A percentile compares a stretch with the other conserved stretches of the same genome.
phyloP scores from a whole-genome alignment of 2,888 invertebrate species.

The Cantharis rufa region DNA sequence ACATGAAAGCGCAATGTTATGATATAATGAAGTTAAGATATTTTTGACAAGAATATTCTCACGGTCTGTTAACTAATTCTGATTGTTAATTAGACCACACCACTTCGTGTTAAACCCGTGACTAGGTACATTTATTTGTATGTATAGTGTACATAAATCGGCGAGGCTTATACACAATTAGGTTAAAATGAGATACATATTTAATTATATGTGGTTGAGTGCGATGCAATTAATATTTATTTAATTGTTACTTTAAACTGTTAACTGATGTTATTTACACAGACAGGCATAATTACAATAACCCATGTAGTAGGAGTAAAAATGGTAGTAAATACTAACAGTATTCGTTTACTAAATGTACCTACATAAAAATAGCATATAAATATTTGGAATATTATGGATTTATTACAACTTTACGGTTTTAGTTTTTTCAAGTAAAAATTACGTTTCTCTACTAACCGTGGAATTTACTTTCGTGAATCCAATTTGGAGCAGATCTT shows the following conservation, averaged over 20 bases:
- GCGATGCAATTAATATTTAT: constrained; percentile 23
- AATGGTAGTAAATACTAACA: background rate
- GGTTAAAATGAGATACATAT: constrained; percentile 30
- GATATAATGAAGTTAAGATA: constrained; percentile 5
- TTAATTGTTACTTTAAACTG: constrained; percentile 8
- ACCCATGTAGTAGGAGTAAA: background rate
- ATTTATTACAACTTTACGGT: background rate
- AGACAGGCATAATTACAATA: background rate
- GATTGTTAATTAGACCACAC: constrained; percentile 30
- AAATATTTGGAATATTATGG: background rate
- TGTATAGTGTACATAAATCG: background rate
- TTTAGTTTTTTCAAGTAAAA: background rate
- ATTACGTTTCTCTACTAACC: background rate
- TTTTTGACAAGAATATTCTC: constrained; percentile 25
- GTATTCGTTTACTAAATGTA: background rate
- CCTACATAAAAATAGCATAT: background rate
- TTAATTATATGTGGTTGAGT: constrained; percentile 24
- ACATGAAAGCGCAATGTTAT: background rate
- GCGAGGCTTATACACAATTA: constrained; percentile 29
- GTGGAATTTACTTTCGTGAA: background rate
- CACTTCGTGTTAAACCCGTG: constrained; percentile 25
- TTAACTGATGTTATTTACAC: background rate
- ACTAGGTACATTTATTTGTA: constrained; percentile 12
- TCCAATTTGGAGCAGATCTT: background rate
- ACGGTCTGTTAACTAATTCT: constrained; percentile 31